Evolutionary conservation across 2,797 vertebrate species (phyloP).

Genomic region (Antennarius maculatus): DNA sequence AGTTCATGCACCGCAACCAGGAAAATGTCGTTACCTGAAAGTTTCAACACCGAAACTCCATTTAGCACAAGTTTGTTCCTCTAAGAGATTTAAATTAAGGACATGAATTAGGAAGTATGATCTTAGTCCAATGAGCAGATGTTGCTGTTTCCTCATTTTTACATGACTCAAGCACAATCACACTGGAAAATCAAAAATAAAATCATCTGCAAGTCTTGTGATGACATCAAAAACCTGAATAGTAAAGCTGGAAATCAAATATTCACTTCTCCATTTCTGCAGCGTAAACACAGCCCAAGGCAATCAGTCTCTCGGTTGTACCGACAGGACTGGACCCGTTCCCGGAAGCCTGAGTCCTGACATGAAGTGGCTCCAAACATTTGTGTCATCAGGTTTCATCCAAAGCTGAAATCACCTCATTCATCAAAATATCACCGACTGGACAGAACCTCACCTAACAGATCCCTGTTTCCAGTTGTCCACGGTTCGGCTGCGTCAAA

Average conservation of each 20-base stretch:
- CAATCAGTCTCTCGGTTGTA: neutral
- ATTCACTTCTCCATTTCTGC: constrained; percentile 37
- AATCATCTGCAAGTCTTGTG: constrained; percentile 19
- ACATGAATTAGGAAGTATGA: neutral
- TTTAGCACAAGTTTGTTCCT: neutral
- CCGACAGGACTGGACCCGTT: constrained; percentile 42
- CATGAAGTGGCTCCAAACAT: constrained; percentile 15
- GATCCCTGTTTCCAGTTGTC: constrained; percentile 85
- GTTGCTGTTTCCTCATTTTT: constrained; percentile 26
- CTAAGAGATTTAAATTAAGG: neutral
- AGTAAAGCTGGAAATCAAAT: constrained; percentile 33
- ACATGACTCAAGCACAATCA: constrained; percentile 37
- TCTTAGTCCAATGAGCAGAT: neutral
- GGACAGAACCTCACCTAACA: constrained; percentile 81
- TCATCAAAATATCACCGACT: constrained; percentile 53
- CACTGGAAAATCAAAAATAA: constrained; percentile 23
- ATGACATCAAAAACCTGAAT: constrained; percentile 30
- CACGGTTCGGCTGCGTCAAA: constrained; percentile 92
- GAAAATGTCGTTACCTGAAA: constrained; percentile 90
- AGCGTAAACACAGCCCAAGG: neutral
- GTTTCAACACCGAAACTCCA: constrained; percentile 8
- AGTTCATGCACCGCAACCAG: constrained; percentile 92
- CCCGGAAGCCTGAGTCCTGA: constrained; percentile 7
- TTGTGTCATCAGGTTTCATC: constrained; percentile 18
- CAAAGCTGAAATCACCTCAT: neutral